Conservation (phyloP, 2,797 vertebrate species). For the Ispidina picta region DNA sequence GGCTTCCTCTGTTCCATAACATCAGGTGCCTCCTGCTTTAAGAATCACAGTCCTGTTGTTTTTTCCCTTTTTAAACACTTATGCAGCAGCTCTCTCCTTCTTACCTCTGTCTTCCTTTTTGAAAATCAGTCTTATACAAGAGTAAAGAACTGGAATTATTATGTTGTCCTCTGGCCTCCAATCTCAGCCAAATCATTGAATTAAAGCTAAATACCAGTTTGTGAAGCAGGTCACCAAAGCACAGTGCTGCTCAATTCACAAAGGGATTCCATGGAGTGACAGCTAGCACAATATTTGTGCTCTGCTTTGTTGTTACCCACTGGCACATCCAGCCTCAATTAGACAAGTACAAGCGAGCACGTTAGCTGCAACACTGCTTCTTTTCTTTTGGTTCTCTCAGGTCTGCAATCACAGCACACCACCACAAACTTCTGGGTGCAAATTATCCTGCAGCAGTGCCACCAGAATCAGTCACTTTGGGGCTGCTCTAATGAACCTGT, state of each 20-base stretch:
- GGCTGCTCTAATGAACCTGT: neutral
- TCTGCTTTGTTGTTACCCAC: conserved; percentile 35
- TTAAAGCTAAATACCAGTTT: neutral
- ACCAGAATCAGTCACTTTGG: neutral
- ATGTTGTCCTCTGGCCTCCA: neutral
- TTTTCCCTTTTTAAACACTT: neutral
- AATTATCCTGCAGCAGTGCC: neutral
- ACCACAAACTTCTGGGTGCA: neutral
- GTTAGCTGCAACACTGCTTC: conserved; percentile 38
- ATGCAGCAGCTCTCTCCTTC: neutral
- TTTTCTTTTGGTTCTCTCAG: neutral
- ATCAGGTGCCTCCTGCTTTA: neutral
- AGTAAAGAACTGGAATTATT: neutral
- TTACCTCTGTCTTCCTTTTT: neutral
- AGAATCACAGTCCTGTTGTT: neutral
- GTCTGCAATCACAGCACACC: neutral
- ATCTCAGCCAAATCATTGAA: neutral
- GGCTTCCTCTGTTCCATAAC: neutral
- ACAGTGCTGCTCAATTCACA: neutral
- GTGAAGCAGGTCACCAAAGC: neutral
- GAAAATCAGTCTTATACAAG: neutral
- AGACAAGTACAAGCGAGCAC: conserved; percentile 50
- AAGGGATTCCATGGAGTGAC: neutral
- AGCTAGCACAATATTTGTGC: conserved; percentile 17
- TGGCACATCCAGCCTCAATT: conserved; percentile 45